Evolutionary conservation across 2,113 vertebrate genomes (phyloP).

Genomic region (Scolopax mira): DNA sequence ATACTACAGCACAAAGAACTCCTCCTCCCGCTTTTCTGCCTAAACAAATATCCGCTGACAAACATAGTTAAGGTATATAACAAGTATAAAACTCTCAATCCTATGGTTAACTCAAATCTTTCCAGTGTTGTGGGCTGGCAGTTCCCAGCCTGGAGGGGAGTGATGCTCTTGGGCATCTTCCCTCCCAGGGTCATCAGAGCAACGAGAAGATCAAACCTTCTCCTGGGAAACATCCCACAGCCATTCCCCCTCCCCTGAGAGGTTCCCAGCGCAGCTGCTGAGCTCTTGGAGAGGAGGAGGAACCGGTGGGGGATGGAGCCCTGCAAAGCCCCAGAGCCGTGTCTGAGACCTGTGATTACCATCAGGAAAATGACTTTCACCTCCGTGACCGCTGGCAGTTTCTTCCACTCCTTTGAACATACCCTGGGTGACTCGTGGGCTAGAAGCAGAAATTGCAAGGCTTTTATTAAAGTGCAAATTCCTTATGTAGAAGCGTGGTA

Average conservation of each 20-base stretch:
- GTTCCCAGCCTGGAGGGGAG: background rate
- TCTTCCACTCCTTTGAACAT: background rate
- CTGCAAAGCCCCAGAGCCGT: background rate
- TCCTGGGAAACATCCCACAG: background rate
- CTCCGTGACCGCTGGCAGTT: fast-evolving
- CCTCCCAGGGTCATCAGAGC: fast-evolving
- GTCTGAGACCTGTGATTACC: fast-evolving
- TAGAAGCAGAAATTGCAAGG: background rate
- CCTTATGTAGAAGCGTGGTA: fast-evolving
- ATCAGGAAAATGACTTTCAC: background rate
- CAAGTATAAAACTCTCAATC: background rate
- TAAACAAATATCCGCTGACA: background rate
- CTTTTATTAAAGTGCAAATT: background rate
- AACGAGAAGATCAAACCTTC: background rate
- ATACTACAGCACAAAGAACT: background rate
- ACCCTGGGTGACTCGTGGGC: background rate
- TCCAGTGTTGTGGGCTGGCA: background rate
- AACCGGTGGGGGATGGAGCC: background rate
- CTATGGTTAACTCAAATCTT: background rate
- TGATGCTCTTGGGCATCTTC: background rate
- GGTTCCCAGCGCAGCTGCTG: background rate
- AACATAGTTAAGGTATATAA: too few species aligned
- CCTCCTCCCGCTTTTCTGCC: background rate
- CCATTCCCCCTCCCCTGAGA: background rate
- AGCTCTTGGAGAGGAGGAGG: background rate